Percentiles rank a stretch among this genome's conserved stretches.
Evolutionary conservation across 2,888 invertebrate species (phyloP).

Genomic region (Cephus rjabovi): DNA sequence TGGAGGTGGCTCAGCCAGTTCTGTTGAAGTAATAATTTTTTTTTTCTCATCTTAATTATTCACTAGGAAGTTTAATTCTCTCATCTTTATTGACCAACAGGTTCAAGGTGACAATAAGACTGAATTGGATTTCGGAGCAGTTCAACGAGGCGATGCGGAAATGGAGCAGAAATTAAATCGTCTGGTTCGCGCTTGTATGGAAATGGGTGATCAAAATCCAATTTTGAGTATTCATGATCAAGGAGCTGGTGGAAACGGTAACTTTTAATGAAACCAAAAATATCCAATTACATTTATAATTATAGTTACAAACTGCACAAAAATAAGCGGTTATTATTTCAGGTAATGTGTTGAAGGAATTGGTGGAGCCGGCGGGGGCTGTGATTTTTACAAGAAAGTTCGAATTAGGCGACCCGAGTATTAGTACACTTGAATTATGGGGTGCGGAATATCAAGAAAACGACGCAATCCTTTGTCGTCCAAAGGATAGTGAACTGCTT

Average conservation of each 20-base stretch:
- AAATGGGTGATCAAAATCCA: constrained; percentile 84
- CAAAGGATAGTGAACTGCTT: constrained; percentile 75
- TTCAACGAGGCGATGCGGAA: constrained; percentile 97
- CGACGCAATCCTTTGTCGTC: constrained; percentile 86
- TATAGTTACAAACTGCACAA: background rate
- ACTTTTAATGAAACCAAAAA: constrained; percentile 3
- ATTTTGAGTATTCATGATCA: constrained; percentile 98
- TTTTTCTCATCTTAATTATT: background rate
- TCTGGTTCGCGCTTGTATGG: constrained; percentile 91
- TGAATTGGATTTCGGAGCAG: constrained; percentile 94
- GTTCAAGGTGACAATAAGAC: constrained; percentile 90
- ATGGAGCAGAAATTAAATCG: constrained; percentile 98
- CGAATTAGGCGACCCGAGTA: constrained; percentile 93
- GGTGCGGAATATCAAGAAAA: constrained; percentile 99
- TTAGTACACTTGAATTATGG: constrained; percentile 95
- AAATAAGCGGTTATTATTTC: constrained; percentile 17
- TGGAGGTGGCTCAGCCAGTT: constrained; percentile 98
- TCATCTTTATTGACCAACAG: constrained; percentile 39
- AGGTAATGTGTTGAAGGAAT: constrained; percentile 96
- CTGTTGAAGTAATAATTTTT: constrained; percentile 75
- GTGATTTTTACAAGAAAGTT: constrained; percentile 88
- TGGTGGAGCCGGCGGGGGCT: constrained; percentile 95
- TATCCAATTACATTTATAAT: constrained; percentile 13
- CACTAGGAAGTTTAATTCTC: background rate
- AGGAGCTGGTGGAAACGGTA: constrained; percentile 96